Evolutionary conservation across 2,797 vertebrate genomes (phyloP).

Genomic region (Chaunax sp.): DNA sequence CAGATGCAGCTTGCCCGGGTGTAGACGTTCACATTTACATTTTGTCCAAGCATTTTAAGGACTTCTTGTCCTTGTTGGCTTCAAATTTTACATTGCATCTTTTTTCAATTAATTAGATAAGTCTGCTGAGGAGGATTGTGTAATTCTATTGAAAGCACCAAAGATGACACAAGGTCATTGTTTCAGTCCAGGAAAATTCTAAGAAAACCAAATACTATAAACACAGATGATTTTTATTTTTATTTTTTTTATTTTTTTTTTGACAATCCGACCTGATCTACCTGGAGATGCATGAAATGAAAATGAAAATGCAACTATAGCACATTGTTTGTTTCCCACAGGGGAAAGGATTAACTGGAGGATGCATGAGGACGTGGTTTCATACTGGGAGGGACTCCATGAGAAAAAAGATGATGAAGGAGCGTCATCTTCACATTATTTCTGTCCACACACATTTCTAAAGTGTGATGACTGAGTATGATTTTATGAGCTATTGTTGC

Average conservation of each 20-base stretch:
- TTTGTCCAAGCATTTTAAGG: not conserved
- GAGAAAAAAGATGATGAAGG: not conserved
- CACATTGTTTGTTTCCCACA: not conserved
- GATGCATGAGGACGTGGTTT: not conserved
- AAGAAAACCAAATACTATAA: not conserved
- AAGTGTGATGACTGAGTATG: not conserved
- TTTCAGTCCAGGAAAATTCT: not conserved
- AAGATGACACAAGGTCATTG: too few species aligned
- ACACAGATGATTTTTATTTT: too few species aligned
- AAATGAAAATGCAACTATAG: too few species aligned
- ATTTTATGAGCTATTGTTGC: conserved; percentile 24
- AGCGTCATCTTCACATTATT: not conserved
- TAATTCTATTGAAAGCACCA: too few species aligned
- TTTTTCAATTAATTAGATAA: not conserved
- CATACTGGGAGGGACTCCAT: too few species aligned
- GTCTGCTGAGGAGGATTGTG: too few species aligned
- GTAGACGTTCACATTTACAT: too few species aligned
- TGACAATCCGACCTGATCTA: too few species aligned
- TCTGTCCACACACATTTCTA: not conserved
- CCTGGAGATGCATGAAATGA: not conserved
- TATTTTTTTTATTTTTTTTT: too few species aligned
- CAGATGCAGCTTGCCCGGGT: not conserved
- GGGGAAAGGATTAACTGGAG: not conserved
- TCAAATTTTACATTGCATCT: too few species aligned
- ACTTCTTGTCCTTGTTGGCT: not conserved